phyloP scores from a whole-genome alignment of 2,888 invertebrate species.

The Tenthredo livida region DNA sequence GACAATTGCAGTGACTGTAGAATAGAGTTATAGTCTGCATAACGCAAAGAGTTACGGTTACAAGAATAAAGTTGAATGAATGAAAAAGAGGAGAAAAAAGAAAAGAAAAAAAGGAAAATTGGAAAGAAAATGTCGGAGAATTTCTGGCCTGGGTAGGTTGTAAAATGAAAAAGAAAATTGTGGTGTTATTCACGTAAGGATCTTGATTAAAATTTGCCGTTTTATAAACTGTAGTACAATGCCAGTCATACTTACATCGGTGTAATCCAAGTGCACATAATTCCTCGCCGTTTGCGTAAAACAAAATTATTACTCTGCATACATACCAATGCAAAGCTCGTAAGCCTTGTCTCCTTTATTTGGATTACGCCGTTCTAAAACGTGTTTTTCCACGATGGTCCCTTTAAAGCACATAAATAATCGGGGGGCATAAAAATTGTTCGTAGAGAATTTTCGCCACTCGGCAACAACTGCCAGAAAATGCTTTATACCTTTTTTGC shows the following conservation, averaged over 20 bases:
- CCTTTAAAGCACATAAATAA: conserved; percentile 48
- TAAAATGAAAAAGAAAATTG: background rate
- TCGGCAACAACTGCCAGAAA: conserved; percentile 48
- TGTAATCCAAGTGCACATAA: conserved; percentile 35
- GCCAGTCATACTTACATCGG: background rate
- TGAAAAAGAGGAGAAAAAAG: background rate
- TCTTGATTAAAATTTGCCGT: background rate
- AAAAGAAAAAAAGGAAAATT: background rate
- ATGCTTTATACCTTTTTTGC: conserved; percentile 35
- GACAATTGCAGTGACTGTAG: conserved; percentile 4
- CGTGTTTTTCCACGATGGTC: conserved; percentile 47
- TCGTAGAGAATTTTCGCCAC: conserved; percentile 42
- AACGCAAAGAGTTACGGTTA: background rate
- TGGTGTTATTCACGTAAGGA: background rate
- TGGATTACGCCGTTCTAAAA: conserved; percentile 49
- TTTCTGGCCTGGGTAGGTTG: background rate
- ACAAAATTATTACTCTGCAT: conserved; percentile 42
- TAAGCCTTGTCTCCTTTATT: conserved; percentile 51
- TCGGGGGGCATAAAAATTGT: conserved; percentile 38
- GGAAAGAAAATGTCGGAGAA: background rate
- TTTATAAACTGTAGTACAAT: background rate
- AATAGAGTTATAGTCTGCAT: too few relatives aligned
- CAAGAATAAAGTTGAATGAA: background rate
- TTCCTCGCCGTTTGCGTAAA: conserved; percentile 12
- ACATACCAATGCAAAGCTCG: conserved; percentile 32